Evolutionary conservation across 2,113 vertebrate genomes (phyloP).

Genomic region (Macroglossus sobrinus): DNA sequence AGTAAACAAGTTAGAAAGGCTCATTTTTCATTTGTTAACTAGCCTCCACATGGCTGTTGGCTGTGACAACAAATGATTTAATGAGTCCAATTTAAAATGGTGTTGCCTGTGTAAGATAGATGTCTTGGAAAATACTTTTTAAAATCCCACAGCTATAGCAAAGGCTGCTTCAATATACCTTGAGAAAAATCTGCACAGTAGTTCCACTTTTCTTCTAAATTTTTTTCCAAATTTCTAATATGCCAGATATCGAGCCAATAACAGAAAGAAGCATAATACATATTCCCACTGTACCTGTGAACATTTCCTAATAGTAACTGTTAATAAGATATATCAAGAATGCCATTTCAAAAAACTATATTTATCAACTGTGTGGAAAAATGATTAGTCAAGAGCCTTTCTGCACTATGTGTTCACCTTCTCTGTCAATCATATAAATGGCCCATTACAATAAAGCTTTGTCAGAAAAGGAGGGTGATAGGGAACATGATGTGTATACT

Average conservation of each 20-base stretch:
- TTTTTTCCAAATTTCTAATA: conserved; percentile 8
- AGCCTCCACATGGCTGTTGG: conserved; percentile 61
- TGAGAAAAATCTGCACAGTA: conserved; percentile 24
- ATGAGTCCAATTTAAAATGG: conserved; percentile 77
- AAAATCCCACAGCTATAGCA: conserved; percentile 57
- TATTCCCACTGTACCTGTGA: neutral
- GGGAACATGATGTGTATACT: neutral
- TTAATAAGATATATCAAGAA: neutral
- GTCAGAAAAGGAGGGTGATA: neutral
- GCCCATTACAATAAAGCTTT: neutral
- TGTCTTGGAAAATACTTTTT: conserved; percentile 67
- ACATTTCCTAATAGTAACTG: neutral
- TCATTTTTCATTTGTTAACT: conserved; percentile 76
- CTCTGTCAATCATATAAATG: neutral
- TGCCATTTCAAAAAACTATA: neutral
- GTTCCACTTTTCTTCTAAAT: neutral
- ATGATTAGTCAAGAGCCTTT: conserved; percentile 27
- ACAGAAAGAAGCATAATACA: neutral
- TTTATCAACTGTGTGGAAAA: neutral
- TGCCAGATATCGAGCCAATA: conserved; percentile 4
- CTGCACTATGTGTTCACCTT: neutral
- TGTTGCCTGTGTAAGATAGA: conserved; percentile 74
- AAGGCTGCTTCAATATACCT: conserved; percentile 24
- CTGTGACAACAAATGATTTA: conserved; percentile 76
- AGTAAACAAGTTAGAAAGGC: conserved; percentile 68